These are phyloP conservation scores for Bovichtus diacanthus DNA, from an alignment of 2,797 vertebrate genomes.

Conservation along the genomic window DNA sequence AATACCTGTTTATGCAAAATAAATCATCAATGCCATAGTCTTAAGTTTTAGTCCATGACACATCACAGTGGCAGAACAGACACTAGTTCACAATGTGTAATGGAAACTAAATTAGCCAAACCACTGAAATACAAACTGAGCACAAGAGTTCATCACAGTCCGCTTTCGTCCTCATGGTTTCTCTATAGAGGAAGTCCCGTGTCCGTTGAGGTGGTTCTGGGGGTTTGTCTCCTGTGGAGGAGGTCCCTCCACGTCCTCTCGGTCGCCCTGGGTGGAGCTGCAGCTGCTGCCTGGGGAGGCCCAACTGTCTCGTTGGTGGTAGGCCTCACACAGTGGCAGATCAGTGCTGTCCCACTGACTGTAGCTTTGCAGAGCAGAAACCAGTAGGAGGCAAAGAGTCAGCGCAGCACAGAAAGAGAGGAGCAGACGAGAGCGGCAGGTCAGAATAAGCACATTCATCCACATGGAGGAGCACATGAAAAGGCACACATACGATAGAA, in stretches of 20 bases:
- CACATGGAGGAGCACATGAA: constrained; percentile 45
- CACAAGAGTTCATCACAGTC: constrained; percentile 1
- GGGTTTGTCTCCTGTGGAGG: constrained; percentile 85
- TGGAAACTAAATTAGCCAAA: constrained; percentile 22
- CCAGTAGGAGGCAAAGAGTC: constrained; percentile 84
- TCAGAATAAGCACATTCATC: constrained; percentile 79
- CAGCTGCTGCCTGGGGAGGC: constrained; percentile 87
- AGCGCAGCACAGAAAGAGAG: constrained; percentile 78
- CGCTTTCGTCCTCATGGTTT: constrained; percentile 81
- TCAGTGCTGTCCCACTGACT: constrained; percentile 95
- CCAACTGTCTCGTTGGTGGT: constrained; percentile 89
- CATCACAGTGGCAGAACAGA: not conserved
- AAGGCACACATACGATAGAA: constrained; percentile 41
- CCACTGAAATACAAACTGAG: not conserved
- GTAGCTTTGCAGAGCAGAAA: constrained; percentile 93
- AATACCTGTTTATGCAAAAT: not conserved
- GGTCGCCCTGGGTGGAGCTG: constrained; percentile 74
- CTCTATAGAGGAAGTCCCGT: constrained; percentile 82
- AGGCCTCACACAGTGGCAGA: constrained; percentile 95
- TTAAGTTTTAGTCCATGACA: not conserved
- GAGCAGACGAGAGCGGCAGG: constrained; percentile 77
- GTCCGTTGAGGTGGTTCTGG: constrained; percentile 88
- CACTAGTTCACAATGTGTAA: constrained; percentile 2
- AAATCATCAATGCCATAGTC: not conserved
- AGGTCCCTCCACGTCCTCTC: constrained; percentile 74